Evolutionary conservation across 2,888 invertebrate species (phyloP), one percentile per base, ranked within the genome.

Genomic region (Gari tellinella): DNA sequence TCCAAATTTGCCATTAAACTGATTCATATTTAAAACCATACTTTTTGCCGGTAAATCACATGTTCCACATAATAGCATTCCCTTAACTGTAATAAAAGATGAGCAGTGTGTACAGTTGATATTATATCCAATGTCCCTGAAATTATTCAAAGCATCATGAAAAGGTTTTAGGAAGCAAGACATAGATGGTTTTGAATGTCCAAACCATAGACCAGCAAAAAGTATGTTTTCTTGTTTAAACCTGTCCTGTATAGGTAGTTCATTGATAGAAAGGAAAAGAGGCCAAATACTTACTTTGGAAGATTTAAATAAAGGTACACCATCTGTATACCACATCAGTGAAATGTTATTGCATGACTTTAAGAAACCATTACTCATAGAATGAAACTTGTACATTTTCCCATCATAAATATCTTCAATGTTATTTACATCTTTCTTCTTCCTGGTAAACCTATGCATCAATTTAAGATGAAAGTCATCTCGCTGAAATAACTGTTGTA

Each of bases 161-260:
- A 79, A 72, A 46, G 79, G 74, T 52, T 75, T 67, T 25, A 79
- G 25, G 48, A 66, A 79, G 26, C 53, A 46, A n/a, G 56, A 43
- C 65, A 70, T 74, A n/a, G 65, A 62, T 26, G 74, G 67, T 53
- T 75, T 79, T 48, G 62, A 55, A 19, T 56, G 62, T n/a, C 72
- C 72, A 70, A 70, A 78, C 68, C 68, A 78, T 15, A 78, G 53
- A 0, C 73, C 78, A 31, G 68, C 68, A 62, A 69, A 69, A 21
- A 70, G 12, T 15, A 74, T 48, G 40, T 70, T 74, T 48, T 72
- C 72, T 38, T 38, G 61, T 40, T 65, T 58, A 14, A 69, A 26
- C 5, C 74, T 45, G 38, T 63, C 51, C 0, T 53, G n/a, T 15
- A 43, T 14, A 1, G 72, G 76, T 1, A 76, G 49, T 45, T 76